Base-by-base conservation (phyloP, 2,888 invertebrate genomes). In the Notocelia uddmanniana region DNA sequence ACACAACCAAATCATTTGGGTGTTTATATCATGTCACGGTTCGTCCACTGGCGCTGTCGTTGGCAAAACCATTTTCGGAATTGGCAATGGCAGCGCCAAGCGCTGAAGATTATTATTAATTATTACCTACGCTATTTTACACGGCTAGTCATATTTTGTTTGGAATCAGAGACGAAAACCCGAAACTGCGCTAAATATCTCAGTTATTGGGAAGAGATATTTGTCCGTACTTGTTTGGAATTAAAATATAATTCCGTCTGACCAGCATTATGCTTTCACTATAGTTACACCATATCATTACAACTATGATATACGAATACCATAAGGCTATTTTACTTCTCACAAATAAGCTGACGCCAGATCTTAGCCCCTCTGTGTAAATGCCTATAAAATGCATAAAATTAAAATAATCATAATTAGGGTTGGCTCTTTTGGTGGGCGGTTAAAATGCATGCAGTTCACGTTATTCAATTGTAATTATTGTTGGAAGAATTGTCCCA, bases 1-100 rank as follows among this genome's bases (percentile, higher is more conserved):
- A 79, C 79, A 84, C 79, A 82, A 83, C 77, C 80, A 73, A 72
- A 75, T 69, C 70, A 72, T 75, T 76, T 76, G 77, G 75, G 75
- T 75, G 66, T 64, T 63, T 55, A 10, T 37, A 52, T 31, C 23
- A 52, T 67, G 59, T 54, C 68, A 57, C 63, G 62, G 69, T 34
- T 72, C 3, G 52, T 21, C 59, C 10, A 11, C 52, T 21, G 31
- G 19, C 18, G 21, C 34, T 18, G 18, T 18, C 52, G 34, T 63
- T 52, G 6, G 34, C 34, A 50, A 31, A 52, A 31, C 63, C 19
- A 13, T 15, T 37, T 13, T 19, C 41, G 59, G 13, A 3, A 10
- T 13, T n/a, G 52, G 31, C 34, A 34, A 52, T 52, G 52, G 18
- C 11, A 34, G 13, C 13, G 13, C 15, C 63, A 50, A n/a, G 11